These are phyloP conservation scores for Noctua comes DNA, from an alignment of 2,888 invertebrate genomes.

Conservation along the genomic window DNA sequence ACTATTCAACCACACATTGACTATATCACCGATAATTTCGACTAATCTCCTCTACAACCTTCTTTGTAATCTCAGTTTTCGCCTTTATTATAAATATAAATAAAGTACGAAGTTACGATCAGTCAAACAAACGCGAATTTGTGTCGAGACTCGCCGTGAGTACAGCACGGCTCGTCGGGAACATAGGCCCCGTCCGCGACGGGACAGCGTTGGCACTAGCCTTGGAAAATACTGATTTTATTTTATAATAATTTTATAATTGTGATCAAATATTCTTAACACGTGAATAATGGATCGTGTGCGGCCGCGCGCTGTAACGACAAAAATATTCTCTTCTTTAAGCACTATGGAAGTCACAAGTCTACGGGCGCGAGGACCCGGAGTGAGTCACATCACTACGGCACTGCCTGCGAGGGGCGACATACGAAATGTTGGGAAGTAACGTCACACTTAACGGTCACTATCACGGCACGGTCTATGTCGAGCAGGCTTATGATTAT, in stretches of 20 bases:
- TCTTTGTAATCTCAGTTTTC: conserved; percentile 68
- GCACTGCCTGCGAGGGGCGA: conserved; percentile 2
- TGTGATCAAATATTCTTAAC: conserved; percentile 51
- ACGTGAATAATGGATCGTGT: conserved; percentile 39
- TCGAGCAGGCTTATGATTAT: not conserved
- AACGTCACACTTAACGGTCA: conserved; percentile 7
- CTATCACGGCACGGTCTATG: not conserved
- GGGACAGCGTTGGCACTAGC: conserved; percentile 53
- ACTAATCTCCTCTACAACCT: conserved; percentile 69
- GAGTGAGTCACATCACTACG: conserved; percentile 9
- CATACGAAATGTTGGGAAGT: not conserved
- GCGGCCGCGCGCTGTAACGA: conserved; percentile 20
- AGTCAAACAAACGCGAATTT: conserved; percentile 67
- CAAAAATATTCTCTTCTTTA: conserved; percentile 55
- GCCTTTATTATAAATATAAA: conserved; percentile 58
- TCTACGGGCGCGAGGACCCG: conserved; percentile 18
- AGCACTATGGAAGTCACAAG: conserved; percentile 62
- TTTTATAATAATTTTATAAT: conserved; percentile 17
- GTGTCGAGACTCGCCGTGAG: conserved; percentile 39
- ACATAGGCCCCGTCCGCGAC: conserved; percentile 26
- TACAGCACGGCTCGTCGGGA: conserved; percentile 29
- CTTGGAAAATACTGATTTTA: conserved; percentile 60
- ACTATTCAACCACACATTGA: conserved; percentile 71
- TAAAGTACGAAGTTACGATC: conserved; percentile 73
- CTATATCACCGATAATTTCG: conserved; percentile 66